Evolutionary conservation across 2,797 vertebrate genomes (phyloP).

Genomic region (Synanceia verrucosa): DNA sequence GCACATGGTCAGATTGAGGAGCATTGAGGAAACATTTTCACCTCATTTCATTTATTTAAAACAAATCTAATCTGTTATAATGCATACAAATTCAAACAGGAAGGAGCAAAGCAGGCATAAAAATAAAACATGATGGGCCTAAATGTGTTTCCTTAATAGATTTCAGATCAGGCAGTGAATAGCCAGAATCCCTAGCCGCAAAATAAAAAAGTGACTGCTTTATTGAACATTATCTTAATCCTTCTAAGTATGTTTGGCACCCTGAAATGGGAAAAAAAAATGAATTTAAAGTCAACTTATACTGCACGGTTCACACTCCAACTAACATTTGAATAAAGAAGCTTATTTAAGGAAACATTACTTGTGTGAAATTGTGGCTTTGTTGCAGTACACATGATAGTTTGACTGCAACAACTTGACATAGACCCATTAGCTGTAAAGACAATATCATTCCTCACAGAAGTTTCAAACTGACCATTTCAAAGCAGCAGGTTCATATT

Average conservation of each 20-base stretch:
- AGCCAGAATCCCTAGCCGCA: slow-evolving; percentile 7
- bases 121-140: slow-evolving; percentile 9
- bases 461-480: slow-evolving; percentile 35
- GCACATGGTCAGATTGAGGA: neutral
- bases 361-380: neutral
- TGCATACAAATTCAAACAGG: neutral
- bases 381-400: neutral
- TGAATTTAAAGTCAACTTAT: slow-evolving; percentile 21
- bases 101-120: slow-evolving; percentile 5
- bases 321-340: slow-evolving; percentile 7
- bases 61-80: neutral
- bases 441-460: neutral
- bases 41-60: slow-evolving; percentile 4
- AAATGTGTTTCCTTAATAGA: slow-evolving; percentile 27
- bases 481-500: slow-evolving; percentile 40
- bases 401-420: neutral
- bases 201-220: slow-evolving; percentile 24
- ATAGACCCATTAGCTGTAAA: slow-evolving; percentile 13
- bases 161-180: slow-evolving; percentile 35
- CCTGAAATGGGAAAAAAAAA: slow-evolving; percentile 40
- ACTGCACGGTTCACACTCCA: slow-evolving; percentile 12
- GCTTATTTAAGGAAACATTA: neutral
- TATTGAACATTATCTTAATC: slow-evolving; percentile 52
- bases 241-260: slow-evolving; percentile 28
- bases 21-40: neutral